These are phyloP conservation scores for Helarctos malayanus DNA, from an alignment of 2,797 vertebrate species.

Conservation along the genomic window DNA sequence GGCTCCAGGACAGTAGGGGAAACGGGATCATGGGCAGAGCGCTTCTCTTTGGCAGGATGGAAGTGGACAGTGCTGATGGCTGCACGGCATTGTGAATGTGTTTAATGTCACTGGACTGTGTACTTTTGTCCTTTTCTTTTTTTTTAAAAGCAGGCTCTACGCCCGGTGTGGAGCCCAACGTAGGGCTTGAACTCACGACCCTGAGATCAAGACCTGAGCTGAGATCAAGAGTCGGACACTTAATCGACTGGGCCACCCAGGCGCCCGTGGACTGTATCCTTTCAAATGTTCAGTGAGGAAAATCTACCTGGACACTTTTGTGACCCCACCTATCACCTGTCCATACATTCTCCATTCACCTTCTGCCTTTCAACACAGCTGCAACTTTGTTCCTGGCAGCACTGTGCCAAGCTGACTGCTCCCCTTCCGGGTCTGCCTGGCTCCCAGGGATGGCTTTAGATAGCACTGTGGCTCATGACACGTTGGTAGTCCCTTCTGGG, in stretches of 20 bases:
- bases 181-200: not conserved
- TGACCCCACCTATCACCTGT: not conserved
- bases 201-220: not conserved
- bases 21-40: not conserved
- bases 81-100: no score
- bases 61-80: not conserved
- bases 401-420: not conserved
- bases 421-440: not conserved
- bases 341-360: not conserved
- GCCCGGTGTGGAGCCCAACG: not conserved
- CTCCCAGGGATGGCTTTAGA: not conserved
- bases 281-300: not conserved
- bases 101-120: not conserved
- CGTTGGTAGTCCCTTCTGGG: not conserved
- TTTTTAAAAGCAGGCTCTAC: not conserved
- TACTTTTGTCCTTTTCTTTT: not conserved
- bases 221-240: not conserved
- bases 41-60: not conserved
- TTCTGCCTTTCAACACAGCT: not conserved
- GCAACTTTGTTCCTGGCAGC: not conserved
- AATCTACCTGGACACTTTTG: not conserved
- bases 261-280: not conserved
- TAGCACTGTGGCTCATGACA: not conserved
- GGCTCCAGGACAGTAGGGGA: not conserved
- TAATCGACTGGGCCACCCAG: not conserved